Evolutionary conservation across 2,113 vertebrate species (phyloP).

Genomic region (Pao palembangensis): DNA sequence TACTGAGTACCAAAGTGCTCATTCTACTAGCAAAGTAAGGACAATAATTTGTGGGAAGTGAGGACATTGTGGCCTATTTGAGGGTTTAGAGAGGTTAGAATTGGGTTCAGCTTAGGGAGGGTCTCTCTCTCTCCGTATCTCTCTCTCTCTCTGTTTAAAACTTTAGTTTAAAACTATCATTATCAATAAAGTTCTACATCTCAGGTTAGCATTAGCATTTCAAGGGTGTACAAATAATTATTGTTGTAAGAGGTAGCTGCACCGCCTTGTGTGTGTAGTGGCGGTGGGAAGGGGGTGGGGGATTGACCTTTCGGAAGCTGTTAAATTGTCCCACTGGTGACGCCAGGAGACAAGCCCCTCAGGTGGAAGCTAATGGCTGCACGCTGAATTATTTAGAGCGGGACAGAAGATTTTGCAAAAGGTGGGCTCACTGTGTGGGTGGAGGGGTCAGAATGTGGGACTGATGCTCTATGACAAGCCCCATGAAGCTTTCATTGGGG

Average conservation of each 20-base stretch:
- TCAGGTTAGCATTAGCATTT: too few relatives aligned
- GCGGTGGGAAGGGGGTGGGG: slow-evolving; percentile 13
- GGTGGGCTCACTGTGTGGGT: slow-evolving; percentile 26
- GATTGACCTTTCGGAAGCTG: slow-evolving; percentile 76
- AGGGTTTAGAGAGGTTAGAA: too few relatives aligned
- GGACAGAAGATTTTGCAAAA: slow-evolving; percentile 53
- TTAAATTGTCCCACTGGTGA: slow-evolving; percentile 80
- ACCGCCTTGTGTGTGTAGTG: slow-evolving; percentile 1
- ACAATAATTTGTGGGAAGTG: too few relatives aligned
- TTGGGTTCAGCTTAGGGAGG: too few relatives aligned
- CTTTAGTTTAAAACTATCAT: neutral
- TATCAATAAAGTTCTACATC: too few relatives aligned
- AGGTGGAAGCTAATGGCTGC: slow-evolving; percentile 80
- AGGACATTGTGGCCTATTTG: too few relatives aligned
- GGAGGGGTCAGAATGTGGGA: slow-evolving; percentile 41
- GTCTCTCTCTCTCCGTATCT: too few relatives aligned
- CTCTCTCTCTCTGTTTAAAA: too few relatives aligned
- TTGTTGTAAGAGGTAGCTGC: too few relatives aligned
- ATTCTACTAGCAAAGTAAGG: too few relatives aligned
- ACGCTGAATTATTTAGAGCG: slow-evolving; percentile 81
- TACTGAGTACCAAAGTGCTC: too few relatives aligned
- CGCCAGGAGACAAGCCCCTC: slow-evolving; percentile 81
- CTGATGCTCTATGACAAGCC: slow-evolving; percentile 71
- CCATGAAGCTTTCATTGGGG: slow-evolving; percentile 51
- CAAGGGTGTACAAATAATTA: too few relatives aligned